These are phyloP conservation scores for Caenorhabditis briggsae DNA, from an alignment of 1,140 invertebrate species.

Conservation along the genomic window DNA sequence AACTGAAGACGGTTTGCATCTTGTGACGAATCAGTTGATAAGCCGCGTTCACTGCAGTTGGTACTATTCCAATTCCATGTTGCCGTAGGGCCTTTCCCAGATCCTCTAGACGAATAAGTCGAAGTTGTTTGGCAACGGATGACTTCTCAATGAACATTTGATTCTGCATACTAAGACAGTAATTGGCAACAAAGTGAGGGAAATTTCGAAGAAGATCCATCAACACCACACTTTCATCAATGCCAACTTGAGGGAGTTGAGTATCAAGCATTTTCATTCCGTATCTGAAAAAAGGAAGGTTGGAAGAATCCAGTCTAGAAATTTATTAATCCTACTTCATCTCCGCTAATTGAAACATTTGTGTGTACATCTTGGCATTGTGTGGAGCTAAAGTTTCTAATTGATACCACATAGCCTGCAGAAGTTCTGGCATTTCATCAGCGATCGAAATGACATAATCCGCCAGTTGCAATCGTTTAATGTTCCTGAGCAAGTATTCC, in stretches of 20 bases:
- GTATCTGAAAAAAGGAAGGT: background rate
- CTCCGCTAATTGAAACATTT: background rate
- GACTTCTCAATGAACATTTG: slow-evolving; percentile 20
- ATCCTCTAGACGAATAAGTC: background rate
- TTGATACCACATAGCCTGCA: background rate
- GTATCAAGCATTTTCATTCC: background rate
- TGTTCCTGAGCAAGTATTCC: too few relatives aligned
- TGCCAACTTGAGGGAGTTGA: background rate
- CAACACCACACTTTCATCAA: background rate
- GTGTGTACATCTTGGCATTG: slow-evolving; percentile 1
- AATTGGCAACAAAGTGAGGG: background rate
- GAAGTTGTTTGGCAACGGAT: slow-evolving; percentile 7
- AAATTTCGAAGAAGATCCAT: slow-evolving; percentile 14
- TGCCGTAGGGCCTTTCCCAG: background rate
- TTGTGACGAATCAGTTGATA: slow-evolving; percentile 34
- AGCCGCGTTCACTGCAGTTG: slow-evolving; percentile 12
- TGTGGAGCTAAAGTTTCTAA: slow-evolving; percentile 17
- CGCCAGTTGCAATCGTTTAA: slow-evolving; percentile 4
- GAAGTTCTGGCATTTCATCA: background rate
- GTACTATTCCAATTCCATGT: slow-evolving; percentile 22
- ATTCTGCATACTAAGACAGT: background rate
- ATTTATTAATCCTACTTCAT: background rate
- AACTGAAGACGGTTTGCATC: background rate
- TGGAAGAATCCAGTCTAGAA: background rate
- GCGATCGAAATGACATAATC: background rate